phyloP scores from a whole-genome alignment of 2,797 vertebrate genomes.

The Xiphorhynchus erythropygius region DNA sequence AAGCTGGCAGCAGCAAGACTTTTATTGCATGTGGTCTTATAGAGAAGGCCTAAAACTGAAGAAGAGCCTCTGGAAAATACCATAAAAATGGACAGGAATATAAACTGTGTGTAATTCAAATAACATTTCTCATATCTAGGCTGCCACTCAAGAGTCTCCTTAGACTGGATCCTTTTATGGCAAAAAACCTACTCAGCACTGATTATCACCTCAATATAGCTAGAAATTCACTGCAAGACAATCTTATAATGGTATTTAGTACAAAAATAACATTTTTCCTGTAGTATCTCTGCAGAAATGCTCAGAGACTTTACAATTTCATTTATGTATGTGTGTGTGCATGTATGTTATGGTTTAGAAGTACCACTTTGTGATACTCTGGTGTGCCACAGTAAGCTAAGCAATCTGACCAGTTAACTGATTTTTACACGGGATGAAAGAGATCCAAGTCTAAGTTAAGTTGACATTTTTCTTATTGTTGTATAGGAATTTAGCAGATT shows the following conservation, averaged over 20 bases:
- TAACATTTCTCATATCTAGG: neutral
- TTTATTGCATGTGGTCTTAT: neutral
- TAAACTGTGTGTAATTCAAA: neutral
- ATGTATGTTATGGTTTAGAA: neutral
- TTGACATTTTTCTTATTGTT: neutral
- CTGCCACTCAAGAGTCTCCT: neutral
- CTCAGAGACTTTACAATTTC: neutral
- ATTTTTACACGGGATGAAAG: neutral
- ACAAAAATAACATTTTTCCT: neutral
- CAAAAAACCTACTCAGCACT: neutral
- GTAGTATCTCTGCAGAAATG: neutral
- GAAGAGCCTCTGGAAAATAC: neutral
- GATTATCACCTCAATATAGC: neutral
- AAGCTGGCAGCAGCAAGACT: neutral
- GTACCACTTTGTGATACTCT: neutral
- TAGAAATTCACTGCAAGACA: neutral
- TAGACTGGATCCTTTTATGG: neutral
- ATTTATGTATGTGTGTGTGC: neutral
- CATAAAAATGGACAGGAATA: neutral
- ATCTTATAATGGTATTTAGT: neutral
- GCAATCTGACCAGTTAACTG: neutral
- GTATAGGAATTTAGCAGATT: neutral
- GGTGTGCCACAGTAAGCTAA: neutral
- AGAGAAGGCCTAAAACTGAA: neutral
- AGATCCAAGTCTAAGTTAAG: neutral